Evolutionary conservation across 2,113 vertebrate genomes (phyloP), one percentile per base, ranked within the genome.

Genomic region (Myrmecophaga tridactyla): DNA sequence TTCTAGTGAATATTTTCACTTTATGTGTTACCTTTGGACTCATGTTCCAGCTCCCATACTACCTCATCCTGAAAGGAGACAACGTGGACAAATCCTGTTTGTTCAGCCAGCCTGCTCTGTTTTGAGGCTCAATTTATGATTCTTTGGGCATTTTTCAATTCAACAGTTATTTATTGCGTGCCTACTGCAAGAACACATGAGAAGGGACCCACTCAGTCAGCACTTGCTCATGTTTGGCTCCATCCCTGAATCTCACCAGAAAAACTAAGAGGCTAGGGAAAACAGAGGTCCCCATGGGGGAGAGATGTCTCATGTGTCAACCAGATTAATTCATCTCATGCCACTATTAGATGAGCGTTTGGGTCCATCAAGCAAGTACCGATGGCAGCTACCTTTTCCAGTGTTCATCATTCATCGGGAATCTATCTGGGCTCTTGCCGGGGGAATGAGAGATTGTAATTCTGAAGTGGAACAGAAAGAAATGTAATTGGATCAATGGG

Each of bases 401-500:
- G 90, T 90, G 96, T 88, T 97, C 87, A 96, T 97, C 29, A 96
- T 88, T 97, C 87, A 96, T 97, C 29, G 89, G 95, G 96, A 98
- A 98, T 97, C 97, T 96, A 98, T 98, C 94, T 86, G 92, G 96
- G 92, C 94, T 97, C 93, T 86, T 93, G 96, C 48, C 43, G 87
- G 63, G 86, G 86, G 95, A 97, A 98, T 0, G 0, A 95, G 97
- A 96, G 97, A 97, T 89, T 98, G 98, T 98, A 98, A 98, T 98
- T 98, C 96, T 94, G 97, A 97, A 98, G 97, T 97, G 89, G 97
- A 98, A 98, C 92, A 96, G 97, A 98, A 98, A 97, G 97, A 97
- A 96, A 94, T 95, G 96, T 98, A 98, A 98, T 98, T 97, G 97
- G 97, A 98, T 99, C 94, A 21, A 98, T 98, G 97, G 84, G 90